phyloP scores from a whole-genome alignment of 2,888 invertebrate species.

The Vannuccia rotundouncinata region DNA sequence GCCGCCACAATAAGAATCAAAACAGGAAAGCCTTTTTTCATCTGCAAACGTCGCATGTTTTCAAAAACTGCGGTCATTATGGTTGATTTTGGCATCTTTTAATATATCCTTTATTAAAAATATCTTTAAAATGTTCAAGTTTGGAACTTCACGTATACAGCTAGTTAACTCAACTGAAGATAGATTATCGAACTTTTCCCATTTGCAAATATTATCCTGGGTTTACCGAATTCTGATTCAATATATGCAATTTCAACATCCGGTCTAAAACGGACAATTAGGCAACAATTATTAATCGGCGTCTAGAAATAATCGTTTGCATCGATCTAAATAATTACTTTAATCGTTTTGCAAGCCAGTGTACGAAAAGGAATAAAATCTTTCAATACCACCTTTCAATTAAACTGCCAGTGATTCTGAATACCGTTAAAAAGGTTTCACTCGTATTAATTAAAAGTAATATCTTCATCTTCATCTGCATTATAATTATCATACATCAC shows the following conservation, averaged over 20 bases:
- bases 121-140: not conserved
- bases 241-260: not conserved
- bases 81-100: not conserved
- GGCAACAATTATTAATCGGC: not conserved
- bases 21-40: not conserved
- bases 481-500: no score
- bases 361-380: no score
- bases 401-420: no score
- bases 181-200: not conserved
- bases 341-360: not conserved
- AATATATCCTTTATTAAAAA: not conserved
- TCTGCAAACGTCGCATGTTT: not conserved
- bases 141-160: not conserved
- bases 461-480: no score
- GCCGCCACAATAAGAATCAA: slow-evolving; percentile 30
- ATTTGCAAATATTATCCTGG: not conserved
- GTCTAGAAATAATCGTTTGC: not conserved
- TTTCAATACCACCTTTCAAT: no score
- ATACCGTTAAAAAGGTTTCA: no score
- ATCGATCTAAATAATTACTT: not conserved
- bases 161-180: not conserved
- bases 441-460: no score
- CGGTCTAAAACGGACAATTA: not conserved
- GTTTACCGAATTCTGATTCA: not conserved
- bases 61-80: not conserved